These are phyloP conservation scores for Agapornis canus DNA, from an alignment of 2,797 vertebrate species.

Conservation along the genomic window DNA sequence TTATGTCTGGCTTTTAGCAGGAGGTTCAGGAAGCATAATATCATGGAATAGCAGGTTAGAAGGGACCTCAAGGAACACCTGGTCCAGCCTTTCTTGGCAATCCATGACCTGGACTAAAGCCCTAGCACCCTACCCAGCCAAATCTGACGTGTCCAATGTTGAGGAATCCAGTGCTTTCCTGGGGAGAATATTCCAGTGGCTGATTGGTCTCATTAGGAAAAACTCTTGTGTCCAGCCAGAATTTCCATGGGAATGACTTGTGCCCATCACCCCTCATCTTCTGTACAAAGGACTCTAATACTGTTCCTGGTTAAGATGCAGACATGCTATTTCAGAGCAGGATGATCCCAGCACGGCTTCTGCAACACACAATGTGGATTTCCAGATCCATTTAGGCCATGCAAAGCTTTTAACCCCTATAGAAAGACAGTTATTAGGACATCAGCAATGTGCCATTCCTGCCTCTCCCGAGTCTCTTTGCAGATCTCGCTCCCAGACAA, in stretches of 20 bases:
- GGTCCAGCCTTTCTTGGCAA: neutral
- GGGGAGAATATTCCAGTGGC: neutral
- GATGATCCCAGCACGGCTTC: neutral
- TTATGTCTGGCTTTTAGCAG: neutral
- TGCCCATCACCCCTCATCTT: neutral
- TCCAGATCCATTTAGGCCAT: neutral
- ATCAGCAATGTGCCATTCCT: fast-evolving
- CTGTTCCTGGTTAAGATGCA: neutral
- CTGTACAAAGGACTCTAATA: neutral
- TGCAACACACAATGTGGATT: fast-evolving
- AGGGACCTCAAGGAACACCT: neutral
- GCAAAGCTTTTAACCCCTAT: neutral
- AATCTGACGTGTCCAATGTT: neutral
- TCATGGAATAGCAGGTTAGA: neutral
- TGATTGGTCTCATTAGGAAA: neutral
- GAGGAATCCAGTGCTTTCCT: neutral
- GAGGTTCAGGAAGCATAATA: neutral
- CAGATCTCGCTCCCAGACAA: fast-evolving
- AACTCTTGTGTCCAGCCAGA: neutral
- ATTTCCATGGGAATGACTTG: neutral
- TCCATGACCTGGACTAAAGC: neutral
- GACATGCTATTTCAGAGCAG: neutral
- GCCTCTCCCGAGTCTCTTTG: fast-evolving
- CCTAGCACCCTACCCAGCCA: neutral
- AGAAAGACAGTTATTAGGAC: neutral